Evolutionary conservation across 2,797 vertebrate species (phyloP).

Genomic region (Lates japonicus): DNA sequence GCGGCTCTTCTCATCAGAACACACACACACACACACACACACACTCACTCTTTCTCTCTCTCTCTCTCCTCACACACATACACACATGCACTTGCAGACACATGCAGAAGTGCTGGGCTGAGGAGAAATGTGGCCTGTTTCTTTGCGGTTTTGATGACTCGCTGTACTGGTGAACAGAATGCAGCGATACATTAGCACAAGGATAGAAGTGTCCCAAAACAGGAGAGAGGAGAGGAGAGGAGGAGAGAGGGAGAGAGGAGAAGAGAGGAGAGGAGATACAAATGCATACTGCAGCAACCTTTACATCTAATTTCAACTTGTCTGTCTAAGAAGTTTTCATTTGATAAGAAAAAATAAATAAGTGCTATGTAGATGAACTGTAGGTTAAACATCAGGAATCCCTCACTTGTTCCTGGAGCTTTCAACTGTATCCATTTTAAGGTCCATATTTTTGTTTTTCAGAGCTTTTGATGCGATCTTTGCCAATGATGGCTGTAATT

Average conservation of each 20-base stretch:
- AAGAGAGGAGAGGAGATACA: constrained; percentile 19
- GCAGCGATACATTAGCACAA: constrained; percentile 82
- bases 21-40: constrained; percentile 43
- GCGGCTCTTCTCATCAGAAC: constrained; percentile 80
- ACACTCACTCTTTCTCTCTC: constrained; percentile 33
- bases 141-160: constrained; percentile 85
- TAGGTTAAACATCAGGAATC: background rate
- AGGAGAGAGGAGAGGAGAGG: constrained; percentile 52
- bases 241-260: constrained; percentile 29
- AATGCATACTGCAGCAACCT: constrained; percentile 3
- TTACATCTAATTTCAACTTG: constrained; percentile 2
- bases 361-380: background rate
- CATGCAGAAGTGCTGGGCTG: constrained; percentile 83
- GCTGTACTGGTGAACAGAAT: constrained; percentile 83
- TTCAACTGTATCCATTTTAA: background rate
- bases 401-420: background rate
- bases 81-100: constrained; percentile 68
- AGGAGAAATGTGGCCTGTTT: constrained; percentile 85
- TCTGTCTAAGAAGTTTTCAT: background rate
- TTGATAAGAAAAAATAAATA: background rate
- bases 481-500: background rate
- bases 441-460: background rate
- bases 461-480: background rate
- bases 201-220: constrained; percentile 76
- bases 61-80: constrained; percentile 49